Evolutionary conservation across 2,113 vertebrate species (phyloP).

Genomic region (Saimiri boliviensis): DNA sequence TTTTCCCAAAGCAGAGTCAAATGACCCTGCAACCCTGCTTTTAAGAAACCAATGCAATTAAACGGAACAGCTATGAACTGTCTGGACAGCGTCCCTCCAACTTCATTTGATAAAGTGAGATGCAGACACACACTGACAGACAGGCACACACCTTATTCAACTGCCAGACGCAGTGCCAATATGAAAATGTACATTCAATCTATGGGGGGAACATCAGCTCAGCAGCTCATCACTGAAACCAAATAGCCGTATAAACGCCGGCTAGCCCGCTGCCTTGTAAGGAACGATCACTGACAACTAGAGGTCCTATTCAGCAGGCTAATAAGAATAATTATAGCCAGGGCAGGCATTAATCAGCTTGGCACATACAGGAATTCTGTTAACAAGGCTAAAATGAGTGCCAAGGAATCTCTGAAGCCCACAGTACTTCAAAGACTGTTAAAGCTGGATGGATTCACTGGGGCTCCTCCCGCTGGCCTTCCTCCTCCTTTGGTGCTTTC

Average conservation of each 20-base stretch:
- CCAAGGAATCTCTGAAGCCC: constrained; percentile 74
- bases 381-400: constrained; percentile 78
- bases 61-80: constrained; percentile 2
- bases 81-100: constrained; percentile 14
- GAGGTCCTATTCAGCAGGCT: constrained; percentile 66
- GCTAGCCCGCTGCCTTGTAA: constrained; percentile 63
- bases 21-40: constrained; percentile 39
- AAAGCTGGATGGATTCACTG: constrained; percentile 10
- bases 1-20: constrained; percentile 67
- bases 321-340: constrained; percentile 79
- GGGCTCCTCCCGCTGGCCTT: background rate
- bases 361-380: constrained; percentile 77
- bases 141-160: constrained; percentile 40
- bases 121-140: constrained; percentile 2
- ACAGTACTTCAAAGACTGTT: constrained; percentile 58
- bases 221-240: background rate
- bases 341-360: constrained; percentile 78
- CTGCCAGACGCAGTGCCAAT: constrained; percentile 15
- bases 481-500: background rate
- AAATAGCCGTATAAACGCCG: constrained; percentile 40
- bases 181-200: constrained; percentile 30
- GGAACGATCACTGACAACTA: constrained; percentile 56
- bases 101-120: constrained; percentile 61
- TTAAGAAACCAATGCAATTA: constrained; percentile 63
- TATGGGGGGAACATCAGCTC: background rate